Conservation (phyloP, 30 jellyfish, hydroid and myxozoan species). For the Aurelia sp. region DNA sequence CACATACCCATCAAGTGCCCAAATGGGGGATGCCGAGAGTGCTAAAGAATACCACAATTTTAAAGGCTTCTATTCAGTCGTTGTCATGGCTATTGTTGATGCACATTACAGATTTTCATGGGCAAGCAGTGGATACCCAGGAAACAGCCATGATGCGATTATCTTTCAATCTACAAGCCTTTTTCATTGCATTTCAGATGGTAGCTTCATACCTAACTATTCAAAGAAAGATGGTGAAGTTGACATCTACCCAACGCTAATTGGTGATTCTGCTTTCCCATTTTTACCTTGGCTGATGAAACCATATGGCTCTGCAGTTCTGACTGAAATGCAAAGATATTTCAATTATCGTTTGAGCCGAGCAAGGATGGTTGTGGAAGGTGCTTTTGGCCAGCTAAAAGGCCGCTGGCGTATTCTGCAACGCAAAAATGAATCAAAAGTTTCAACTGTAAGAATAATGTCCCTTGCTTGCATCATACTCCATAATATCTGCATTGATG, state of each 20-base stretch:
- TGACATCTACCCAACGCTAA: constrained; percentile 3
- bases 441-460: constrained; percentile 6
- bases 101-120: constrained; percentile 46
- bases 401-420: constrained; percentile 57
- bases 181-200: neutral
- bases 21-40: constrained; percentile 62
- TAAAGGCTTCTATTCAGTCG: constrained; percentile 31
- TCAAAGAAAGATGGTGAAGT: constrained; percentile 6
- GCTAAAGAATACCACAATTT: constrained; percentile 55
- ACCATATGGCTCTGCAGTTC: constrained; percentile 49
- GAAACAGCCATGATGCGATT: no score
- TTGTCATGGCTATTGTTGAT: constrained; percentile 50
- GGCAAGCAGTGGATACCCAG: constrained; percentile 59
- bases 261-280: constrained; percentile 68
- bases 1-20: no score
- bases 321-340: constrained; percentile 11
- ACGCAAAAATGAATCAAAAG: constrained; percentile 43
- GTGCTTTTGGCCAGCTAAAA: no score
- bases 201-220: constrained; percentile 25
- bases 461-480: constrained; percentile 65
- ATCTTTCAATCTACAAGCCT: no score
- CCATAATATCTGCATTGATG: constrained; percentile 63
- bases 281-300: constrained; percentile 37
- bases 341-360: no score
- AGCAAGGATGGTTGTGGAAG: no score